Base-by-base conservation (phyloP, 2,113 vertebrate genomes). In the Halichoeres trimaculatus region DNA sequence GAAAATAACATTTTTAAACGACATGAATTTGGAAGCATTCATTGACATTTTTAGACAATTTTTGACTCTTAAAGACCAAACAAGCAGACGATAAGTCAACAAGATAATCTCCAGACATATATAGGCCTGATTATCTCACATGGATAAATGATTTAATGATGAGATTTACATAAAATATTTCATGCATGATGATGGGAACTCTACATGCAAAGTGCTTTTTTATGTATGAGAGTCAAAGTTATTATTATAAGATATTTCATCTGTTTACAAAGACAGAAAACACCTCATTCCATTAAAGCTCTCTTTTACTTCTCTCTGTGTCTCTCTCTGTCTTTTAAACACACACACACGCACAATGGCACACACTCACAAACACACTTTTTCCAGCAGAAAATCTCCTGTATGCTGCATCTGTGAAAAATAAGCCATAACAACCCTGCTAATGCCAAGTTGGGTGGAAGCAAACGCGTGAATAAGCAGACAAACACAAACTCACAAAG, bases 391-490 rank as follows among this genome's bases (percentile, higher is more conserved):
- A 34, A 56, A n/a, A 26, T 65, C 52, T 38, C 30, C 63, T 43
- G 34, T 45, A 17, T 34, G 52, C 64, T 67, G 57, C 74, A 19
- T 74, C 74, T 78, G 74, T 81, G 67, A 75, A 85, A 45, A 48
- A 48, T 53, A 54, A 75, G 66, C 30, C 56, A n/a, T 64, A 65
- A 84, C 63, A 68, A 40, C 60, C 52, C 41, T 43, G 0, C 70
- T 68, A 75, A 85, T 83, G 86, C 75, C 65, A 70, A 80, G 82
- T 51, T 60, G 74, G 60, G 70, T 71, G 85, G 87, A 89, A 89
- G 60, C 41, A 78, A 76, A 85, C 58, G 80, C 75, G 16, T 89
- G 89, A 88, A 90, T 88, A 84, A 90, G 80, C 89, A 87, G 84
- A 81, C 84, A 86, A 80, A 85, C 85, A 90, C 36, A 70, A 70